A percentile compares a stretch with the other conserved stretches of the same genome.
These are phyloP conservation scores for Girardinus metallicus DNA, from an alignment of 2,797 vertebrate species.

Conservation along the genomic window DNA sequence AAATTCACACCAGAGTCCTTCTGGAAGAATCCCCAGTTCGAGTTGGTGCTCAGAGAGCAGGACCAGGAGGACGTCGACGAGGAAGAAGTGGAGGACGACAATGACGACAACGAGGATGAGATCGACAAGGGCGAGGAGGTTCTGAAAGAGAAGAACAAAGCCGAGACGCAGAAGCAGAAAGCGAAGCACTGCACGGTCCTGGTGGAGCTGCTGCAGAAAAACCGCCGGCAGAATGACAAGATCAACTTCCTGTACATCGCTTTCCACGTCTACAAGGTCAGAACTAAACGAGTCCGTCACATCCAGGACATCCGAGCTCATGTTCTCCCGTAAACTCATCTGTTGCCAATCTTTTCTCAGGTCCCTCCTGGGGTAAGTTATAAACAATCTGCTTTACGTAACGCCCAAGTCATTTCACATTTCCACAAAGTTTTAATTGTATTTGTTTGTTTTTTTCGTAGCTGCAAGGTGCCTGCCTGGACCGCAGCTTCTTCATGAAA, in stretches of 20 bases:
- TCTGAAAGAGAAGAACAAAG: slow-evolving; percentile 32
- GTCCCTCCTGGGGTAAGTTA: slow-evolving; percentile 62
- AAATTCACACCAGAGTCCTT: slow-evolving; percentile 70
- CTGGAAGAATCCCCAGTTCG: slow-evolving; percentile 85
- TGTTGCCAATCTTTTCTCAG: slow-evolving; percentile 43
- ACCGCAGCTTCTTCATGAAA: slow-evolving; percentile 73
- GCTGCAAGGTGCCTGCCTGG: slow-evolving; percentile 70
- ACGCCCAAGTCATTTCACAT: neutral
- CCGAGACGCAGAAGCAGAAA: slow-evolving; percentile 67
- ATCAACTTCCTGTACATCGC: slow-evolving; percentile 75
- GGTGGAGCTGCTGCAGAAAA: slow-evolving; percentile 84
- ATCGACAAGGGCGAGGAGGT: slow-evolving; percentile 48
- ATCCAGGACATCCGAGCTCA: neutral
- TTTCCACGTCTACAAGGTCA: slow-evolving; percentile 83
- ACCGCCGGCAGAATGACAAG: slow-evolving; percentile 73
- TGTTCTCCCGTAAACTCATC: slow-evolving; percentile 8
- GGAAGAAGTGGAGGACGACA: slow-evolving; percentile 41
- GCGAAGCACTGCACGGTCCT: slow-evolving; percentile 75
- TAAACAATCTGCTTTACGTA: neutral
- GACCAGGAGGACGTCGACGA: slow-evolving; percentile 63
- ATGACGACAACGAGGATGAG: slow-evolving; percentile 42
- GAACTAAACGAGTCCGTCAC: neutral
- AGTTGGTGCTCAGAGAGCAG: slow-evolving; percentile 74
- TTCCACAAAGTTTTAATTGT: neutral
- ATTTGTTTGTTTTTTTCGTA: slow-evolving; percentile 30